Conservation (phyloP, 2,797 vertebrate genomes). For the Rhinogobio ventralis region DNA sequence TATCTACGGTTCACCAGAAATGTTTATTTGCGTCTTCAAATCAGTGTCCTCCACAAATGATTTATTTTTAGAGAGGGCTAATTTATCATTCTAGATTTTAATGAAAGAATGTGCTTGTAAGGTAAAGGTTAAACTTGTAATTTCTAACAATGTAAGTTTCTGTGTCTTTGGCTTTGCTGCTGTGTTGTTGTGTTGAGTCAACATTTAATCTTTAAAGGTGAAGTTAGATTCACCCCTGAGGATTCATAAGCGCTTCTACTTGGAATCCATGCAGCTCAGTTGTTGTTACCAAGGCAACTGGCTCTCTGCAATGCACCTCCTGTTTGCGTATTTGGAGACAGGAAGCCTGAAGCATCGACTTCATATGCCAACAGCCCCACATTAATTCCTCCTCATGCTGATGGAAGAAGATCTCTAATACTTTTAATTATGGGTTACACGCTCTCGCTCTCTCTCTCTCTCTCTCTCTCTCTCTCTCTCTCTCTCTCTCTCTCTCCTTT, state of each 20-base stretch:
- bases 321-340: constrained; percentile 45
- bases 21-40: background rate
- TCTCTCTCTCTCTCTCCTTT: background rate
- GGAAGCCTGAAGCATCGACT: constrained; percentile 35
- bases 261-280: constrained; percentile 63
- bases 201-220: constrained; percentile 34
- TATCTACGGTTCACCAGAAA: background rate
- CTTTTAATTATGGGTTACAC: constrained; percentile 74
- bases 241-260: constrained; percentile 27
- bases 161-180: background rate
- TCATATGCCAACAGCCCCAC: constrained; percentile 71
- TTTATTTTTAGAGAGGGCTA: background rate
- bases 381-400: constrained; percentile 79
- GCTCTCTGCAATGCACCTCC: constrained; percentile 66
- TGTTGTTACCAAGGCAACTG: constrained; percentile 73
- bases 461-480: background rate
- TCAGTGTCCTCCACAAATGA: background rate
- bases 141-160: background rate
- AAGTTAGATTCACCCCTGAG: constrained; percentile 37
- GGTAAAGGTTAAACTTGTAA: background rate
- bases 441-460: background rate
- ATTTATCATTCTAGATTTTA: background rate
- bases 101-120: background rate
- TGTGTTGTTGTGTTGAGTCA: constrained; percentile 28
- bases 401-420: constrained; percentile 75